A percentile compares a stretch with the other conserved stretches of the same genome.
Evolutionary conservation across 2,888 invertebrate species (phyloP).

Genomic region (Congeria kusceri): DNA sequence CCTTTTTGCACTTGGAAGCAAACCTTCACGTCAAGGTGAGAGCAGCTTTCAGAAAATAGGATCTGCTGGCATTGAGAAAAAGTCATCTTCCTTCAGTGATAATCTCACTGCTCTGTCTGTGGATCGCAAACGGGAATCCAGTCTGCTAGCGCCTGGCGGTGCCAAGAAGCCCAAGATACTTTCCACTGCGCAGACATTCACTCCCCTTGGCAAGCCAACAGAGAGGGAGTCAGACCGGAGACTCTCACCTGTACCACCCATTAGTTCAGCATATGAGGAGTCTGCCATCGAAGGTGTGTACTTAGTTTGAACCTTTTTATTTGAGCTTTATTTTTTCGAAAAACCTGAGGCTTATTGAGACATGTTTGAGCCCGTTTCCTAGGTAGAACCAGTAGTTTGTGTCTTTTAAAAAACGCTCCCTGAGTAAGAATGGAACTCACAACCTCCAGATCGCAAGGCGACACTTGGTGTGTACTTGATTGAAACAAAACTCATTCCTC

Average conservation of each 20-base stretch:
- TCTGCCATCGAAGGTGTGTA: conserved; percentile 89
- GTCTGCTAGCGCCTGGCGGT: conserved; percentile 64
- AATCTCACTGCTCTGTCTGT: conserved; percentile 22
- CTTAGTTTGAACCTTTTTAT: no score
- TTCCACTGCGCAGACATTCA: conserved; percentile 76
- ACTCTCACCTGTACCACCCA: conserved; percentile 75
- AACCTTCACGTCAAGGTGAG: conserved; percentile 62
- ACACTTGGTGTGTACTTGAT: no score
- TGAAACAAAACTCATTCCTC: no score
- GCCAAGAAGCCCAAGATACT: conserved; percentile 85
- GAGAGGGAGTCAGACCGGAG: conserved; percentile 75
- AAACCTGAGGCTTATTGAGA: no score
- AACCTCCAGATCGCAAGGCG: no score
- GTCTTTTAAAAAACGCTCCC: no score
- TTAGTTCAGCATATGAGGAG: conserved; percentile 84
- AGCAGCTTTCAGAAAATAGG: conserved; percentile 33
- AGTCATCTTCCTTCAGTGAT: conserved; percentile 40
- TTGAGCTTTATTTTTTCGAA: no score
- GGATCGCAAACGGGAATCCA: conserved; percentile 91
- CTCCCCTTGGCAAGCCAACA: conserved; percentile 77
- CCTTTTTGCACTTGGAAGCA: conserved; percentile 84
- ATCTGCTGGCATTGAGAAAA: conserved; percentile 49
- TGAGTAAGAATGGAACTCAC: no score
- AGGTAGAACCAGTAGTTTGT: no score
- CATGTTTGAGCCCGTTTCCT: no score